Base-by-base conservation (phyloP, 2,888 invertebrate genomes). In the Callosobruchus maculatus region DNA sequence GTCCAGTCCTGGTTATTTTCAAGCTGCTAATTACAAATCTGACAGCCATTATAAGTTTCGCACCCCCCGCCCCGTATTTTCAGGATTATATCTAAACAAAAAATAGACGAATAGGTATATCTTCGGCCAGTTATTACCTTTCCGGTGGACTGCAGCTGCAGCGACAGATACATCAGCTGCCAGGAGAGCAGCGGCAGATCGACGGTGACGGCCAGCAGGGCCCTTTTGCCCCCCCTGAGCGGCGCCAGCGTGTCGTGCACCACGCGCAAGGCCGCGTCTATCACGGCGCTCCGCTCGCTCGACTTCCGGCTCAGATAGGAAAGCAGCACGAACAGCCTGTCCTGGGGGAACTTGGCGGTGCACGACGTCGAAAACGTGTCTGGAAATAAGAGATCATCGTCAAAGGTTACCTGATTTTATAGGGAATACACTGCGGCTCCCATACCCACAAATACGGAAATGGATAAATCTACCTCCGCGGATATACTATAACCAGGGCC, bases 271-370 rank as follows among this genome's bases (percentile, higher is more conserved):
- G 91, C 90, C 0, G 92, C 90, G 85, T 90, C 89, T 79, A 93
- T 88, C n/a, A 92, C 90, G 80, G 90, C 89, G 80, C 90, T 90
- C 80, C 91, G 91, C 75, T 91, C 90, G 3, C 88, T 88, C 76
- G 93, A 94, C 84, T 95, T 94, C 81, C 96, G 94, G 74, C 95
- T 95, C 88, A 97, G 90, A 87, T 95, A 96, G 78, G 95, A 94
- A 77, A 97, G 88, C 75, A 97, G 88, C 79, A 97, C 93, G 83
- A 97, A 95, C 76, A 97, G 94, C 83, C 96, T 92, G 87, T 97
- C 96, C 82, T 96, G 94, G 20, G 97, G 95, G 78, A 95, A 94
- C 71, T 95, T 93, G 80, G 92, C 91, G 26, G 92, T 93, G 80
- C 95, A 94, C 70, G 93, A 92, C 0, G 94, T 92, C 0, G 94